phyloP scores from a whole-genome alignment of 2,797 vertebrate species.

The Hydrolagus colliei region DNA sequence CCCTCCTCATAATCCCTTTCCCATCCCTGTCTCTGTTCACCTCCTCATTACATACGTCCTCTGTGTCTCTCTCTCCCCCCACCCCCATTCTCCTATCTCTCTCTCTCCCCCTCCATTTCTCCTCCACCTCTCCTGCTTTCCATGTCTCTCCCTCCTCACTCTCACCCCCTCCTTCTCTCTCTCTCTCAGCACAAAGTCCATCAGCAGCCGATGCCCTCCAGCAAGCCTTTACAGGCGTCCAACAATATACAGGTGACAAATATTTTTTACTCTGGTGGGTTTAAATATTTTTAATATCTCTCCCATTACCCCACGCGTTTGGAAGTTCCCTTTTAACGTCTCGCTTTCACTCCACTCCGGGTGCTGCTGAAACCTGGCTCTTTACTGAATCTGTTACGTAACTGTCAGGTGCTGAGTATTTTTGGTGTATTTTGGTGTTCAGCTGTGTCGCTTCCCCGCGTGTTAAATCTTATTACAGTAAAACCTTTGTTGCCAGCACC shows the following conservation, averaged over 20 bases:
- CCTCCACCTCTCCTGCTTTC: neutral
- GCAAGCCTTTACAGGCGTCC: conserved; percentile 89
- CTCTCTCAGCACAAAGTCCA: conserved; percentile 76
- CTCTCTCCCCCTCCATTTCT: neutral
- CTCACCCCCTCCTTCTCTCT: conserved; percentile 18
- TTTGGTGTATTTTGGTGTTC: too few relatives aligned
- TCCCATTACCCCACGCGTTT: too few relatives aligned
- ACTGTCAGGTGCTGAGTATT: too few relatives aligned
- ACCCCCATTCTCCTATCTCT: neutral
- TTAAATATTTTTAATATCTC: too few relatives aligned
- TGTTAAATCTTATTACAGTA: too few relatives aligned
- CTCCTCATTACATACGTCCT: neutral
- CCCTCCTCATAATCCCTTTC: too few relatives aligned
- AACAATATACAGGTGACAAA: conserved; percentile 86
- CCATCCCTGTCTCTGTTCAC: neutral
- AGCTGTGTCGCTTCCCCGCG: too few relatives aligned
- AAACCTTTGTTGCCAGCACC: too few relatives aligned
- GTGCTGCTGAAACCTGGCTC: too few relatives aligned
- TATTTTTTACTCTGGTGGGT: conserved; percentile 17
- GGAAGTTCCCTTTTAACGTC: too few relatives aligned
- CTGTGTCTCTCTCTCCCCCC: neutral
- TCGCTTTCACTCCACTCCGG: too few relatives aligned
- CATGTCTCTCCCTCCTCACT: neutral
- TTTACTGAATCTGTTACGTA: too few relatives aligned
- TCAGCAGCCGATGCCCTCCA: conserved; percentile 87